These are phyloP conservation scores for Leucozona laternaria DNA, from an alignment of 2,888 invertebrate genomes.

Conservation along the genomic window DNA sequence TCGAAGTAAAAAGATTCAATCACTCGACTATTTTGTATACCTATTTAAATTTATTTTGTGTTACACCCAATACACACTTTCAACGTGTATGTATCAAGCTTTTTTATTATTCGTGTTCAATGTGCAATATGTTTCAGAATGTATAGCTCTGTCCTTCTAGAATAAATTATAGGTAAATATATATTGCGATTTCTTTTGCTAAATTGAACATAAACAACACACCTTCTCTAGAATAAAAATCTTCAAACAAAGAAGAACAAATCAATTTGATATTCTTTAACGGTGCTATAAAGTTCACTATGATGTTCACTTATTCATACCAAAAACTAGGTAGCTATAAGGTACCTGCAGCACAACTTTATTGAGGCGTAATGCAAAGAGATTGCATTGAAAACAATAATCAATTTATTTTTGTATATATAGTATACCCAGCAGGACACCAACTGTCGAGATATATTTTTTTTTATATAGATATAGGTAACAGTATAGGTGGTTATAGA, in stretches of 20 bases:
- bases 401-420: background rate
- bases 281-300: background rate
- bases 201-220: background rate
- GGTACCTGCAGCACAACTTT: conserved; percentile 1
- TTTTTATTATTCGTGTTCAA: too few relatives aligned
- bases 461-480: too few relatives aligned
- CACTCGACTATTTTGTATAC: too few relatives aligned
- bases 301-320: conserved; percentile 7
- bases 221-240: background rate
- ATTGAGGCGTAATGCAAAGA: conserved; percentile 1
- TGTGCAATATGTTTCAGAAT: background rate
- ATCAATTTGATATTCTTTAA: conserved; percentile 7
- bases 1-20: too few relatives aligned
- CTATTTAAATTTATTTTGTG: too few relatives aligned
- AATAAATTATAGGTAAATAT: background rate
- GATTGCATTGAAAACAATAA: background rate
- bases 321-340: background rate
- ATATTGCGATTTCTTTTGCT: background rate
- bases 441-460: background rate
- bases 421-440: background rate
- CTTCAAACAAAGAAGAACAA: background rate
- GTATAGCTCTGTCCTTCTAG: background rate
- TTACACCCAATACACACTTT: too few relatives aligned
- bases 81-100: too few relatives aligned
- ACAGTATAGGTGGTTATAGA: background rate